These are phyloP conservation scores for Macroramphosus scolopax DNA, from an alignment of 2,797 vertebrate species.

Conservation along the genomic window DNA sequence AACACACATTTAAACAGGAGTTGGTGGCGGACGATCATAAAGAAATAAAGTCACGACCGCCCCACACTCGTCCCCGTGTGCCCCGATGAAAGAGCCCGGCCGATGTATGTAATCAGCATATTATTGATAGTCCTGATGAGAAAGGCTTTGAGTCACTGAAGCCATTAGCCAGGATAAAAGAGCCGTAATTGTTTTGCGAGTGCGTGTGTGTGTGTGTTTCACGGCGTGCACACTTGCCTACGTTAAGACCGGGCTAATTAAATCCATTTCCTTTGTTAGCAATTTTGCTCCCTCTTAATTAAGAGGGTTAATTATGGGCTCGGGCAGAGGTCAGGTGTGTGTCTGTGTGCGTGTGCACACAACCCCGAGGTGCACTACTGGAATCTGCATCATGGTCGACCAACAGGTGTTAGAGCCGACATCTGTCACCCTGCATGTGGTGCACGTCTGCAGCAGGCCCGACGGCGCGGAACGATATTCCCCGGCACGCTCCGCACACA, in stretches of 20 bases:
- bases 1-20: neutral
- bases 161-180: conserved; percentile 77
- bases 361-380: too few species aligned
- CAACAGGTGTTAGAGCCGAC: too few species aligned
- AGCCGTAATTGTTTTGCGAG: conserved; percentile 78
- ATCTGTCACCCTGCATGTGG: too few species aligned
- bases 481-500: conserved; percentile 58
- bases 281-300: conserved; percentile 75
- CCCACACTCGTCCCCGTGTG: conserved; percentile 64
- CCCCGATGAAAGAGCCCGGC: conserved; percentile 56
- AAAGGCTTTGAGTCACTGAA: conserved; percentile 74
- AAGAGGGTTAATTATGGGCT: conserved; percentile 74
- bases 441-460: conserved; percentile 34
- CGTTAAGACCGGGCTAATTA: conserved; percentile 76
- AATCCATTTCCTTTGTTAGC: conserved; percentile 77
- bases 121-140: conserved; percentile 82
- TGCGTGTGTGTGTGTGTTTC: conserved; percentile 44
- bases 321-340: conserved; percentile 51
- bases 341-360: conserved; percentile 3
- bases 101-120: conserved; percentile 75
- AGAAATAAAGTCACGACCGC: too few species aligned
- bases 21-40: too few species aligned
- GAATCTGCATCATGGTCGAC: too few species aligned
- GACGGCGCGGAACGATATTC: conserved; percentile 59
- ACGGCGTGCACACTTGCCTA: conserved; percentile 42